These are phyloP conservation scores for Cryptocheilus praepositus DNA, from an alignment of 2,888 invertebrate genomes.

Conservation along the genomic window DNA sequence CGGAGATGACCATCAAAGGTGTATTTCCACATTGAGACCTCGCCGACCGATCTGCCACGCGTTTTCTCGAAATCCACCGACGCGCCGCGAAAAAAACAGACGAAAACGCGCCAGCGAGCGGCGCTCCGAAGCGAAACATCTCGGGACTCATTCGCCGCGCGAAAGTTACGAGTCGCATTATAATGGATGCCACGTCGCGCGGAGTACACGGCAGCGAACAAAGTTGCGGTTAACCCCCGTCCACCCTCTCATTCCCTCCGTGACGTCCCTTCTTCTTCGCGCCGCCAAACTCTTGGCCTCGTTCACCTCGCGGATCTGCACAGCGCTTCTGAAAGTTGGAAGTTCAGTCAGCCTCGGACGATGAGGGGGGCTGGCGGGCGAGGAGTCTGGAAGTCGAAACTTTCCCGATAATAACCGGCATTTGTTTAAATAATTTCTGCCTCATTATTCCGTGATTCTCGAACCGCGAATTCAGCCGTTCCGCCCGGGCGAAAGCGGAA, in stretches of 20 bases:
- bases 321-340: too few relatives aligned
- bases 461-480: constrained; percentile 14
- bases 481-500: constrained; percentile 8
- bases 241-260: not conserved
- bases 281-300: not conserved
- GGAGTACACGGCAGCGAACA: constrained; percentile 37
- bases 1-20: too few relatives aligned
- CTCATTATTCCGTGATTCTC: constrained; percentile 37
- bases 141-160: constrained; percentile 33
- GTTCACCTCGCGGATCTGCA: not conserved
- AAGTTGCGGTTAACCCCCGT: constrained; percentile 47
- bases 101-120: not conserved
- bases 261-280: not conserved
- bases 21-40: too few relatives aligned
- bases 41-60: too few relatives aligned
- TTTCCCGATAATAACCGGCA: constrained; percentile 47
- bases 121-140: constrained; percentile 32
- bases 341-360: too few relatives aligned
- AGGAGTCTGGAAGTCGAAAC: constrained; percentile 28
- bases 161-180: constrained; percentile 44
- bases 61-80: too few relatives aligned
- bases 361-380: not conserved
- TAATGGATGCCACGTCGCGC: constrained; percentile 43
- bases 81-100: too few relatives aligned
- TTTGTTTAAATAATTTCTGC: constrained; percentile 58